Percentiles rank a stretch among this genome's conserved stretches.
Evolutionary conservation across 2,113 vertebrate species (phyloP).

Genomic region (Megaptera novaeangliae): DNA sequence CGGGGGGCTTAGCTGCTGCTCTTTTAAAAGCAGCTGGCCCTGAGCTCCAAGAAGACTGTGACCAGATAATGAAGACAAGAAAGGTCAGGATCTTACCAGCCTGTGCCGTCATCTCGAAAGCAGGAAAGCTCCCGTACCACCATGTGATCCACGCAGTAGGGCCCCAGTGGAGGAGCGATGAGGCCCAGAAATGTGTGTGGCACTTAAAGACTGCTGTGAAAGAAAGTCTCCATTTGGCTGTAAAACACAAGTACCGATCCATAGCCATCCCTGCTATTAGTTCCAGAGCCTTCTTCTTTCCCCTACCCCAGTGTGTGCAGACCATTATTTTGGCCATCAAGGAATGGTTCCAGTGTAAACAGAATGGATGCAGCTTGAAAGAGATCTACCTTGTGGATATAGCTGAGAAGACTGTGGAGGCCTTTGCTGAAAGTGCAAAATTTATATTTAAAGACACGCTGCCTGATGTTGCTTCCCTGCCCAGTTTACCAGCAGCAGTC

Average conservation of each 20-base stretch:
- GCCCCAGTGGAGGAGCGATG: slow-evolving; percentile 71
- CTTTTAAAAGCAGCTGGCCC: slow-evolving; percentile 84
- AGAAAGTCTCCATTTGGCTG: slow-evolving; percentile 80
- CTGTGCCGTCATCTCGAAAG: slow-evolving; percentile 63
- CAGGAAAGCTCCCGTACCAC: slow-evolving; percentile 82
- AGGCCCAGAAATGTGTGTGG: neutral
- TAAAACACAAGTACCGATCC: slow-evolving; percentile 63
- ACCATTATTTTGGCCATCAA: slow-evolving; percentile 82
- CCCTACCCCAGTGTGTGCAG: slow-evolving; percentile 72
- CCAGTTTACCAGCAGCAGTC: fast-evolving
- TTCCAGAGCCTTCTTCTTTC: slow-evolving; percentile 82
- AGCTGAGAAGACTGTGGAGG: slow-evolving; percentile 59
- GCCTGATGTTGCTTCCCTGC: fast-evolving
- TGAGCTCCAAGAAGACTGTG: slow-evolving; percentile 80
- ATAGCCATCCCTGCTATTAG: slow-evolving; percentile 89
- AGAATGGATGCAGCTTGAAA: slow-evolving; percentile 68
- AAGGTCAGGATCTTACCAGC: slow-evolving; percentile 68
- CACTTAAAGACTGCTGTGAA: slow-evolving; percentile 79
- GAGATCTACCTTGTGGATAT: slow-evolving; percentile 85
- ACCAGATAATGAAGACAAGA: slow-evolving; percentile 48
- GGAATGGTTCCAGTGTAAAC: slow-evolving; percentile 75
- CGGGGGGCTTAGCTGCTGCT: slow-evolving; percentile 75
- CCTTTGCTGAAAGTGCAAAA: slow-evolving; percentile 76
- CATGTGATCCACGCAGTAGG: slow-evolving; percentile 86
- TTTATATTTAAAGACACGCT: slow-evolving; percentile 62